phyloP scores from a whole-genome alignment of 2,888 invertebrate genomes.

The Drosophila phalerata region DNA sequence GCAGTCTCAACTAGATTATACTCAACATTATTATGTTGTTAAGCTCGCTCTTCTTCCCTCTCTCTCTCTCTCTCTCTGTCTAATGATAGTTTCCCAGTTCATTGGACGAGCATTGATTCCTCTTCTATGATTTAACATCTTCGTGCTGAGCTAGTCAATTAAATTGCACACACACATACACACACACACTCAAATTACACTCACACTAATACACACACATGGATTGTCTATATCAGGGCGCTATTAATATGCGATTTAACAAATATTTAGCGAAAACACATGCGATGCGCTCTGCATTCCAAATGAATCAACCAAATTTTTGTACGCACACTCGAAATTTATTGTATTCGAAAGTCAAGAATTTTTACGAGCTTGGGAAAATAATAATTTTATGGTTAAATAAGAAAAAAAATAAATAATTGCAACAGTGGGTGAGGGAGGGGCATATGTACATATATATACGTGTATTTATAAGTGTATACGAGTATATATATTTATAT shows the following conservation, averaged over 20 bases:
- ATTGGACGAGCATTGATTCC: slow-evolving; percentile 27
- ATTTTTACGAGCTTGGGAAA: slow-evolving; percentile 82
- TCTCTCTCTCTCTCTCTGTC: not conserved
- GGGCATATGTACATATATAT: slow-evolving; percentile 15
- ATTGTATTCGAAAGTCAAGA: slow-evolving; percentile 74
- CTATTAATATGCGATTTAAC: slow-evolving; percentile 84
- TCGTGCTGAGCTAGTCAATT: slow-evolving; percentile 33
- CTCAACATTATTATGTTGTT: not conserved
- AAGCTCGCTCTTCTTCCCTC: not conserved
- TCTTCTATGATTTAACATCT: slow-evolving; percentile 21
- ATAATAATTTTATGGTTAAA: slow-evolving; percentile 80
- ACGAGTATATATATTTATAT: slow-evolving; percentile 4
- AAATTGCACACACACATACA: slow-evolving; percentile 27
- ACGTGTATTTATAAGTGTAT: slow-evolving; percentile 2
- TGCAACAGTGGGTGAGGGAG: slow-evolving; percentile 7
- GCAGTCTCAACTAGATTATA: not conserved
- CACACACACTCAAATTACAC: slow-evolving; percentile 1
- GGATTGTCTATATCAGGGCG: slow-evolving; percentile 73
- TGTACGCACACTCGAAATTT: slow-evolving; percentile 59
- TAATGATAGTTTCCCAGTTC: slow-evolving; percentile 30
- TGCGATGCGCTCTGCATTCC: slow-evolving; percentile 67
- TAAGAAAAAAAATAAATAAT: slow-evolving; percentile 20
- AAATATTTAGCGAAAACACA: slow-evolving; percentile 83
- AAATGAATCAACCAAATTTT: slow-evolving; percentile 57
- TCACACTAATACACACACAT: slow-evolving; percentile 13